Conservation (phyloP, 2,113 vertebrate species). For the Microcebus murinus region DNA sequence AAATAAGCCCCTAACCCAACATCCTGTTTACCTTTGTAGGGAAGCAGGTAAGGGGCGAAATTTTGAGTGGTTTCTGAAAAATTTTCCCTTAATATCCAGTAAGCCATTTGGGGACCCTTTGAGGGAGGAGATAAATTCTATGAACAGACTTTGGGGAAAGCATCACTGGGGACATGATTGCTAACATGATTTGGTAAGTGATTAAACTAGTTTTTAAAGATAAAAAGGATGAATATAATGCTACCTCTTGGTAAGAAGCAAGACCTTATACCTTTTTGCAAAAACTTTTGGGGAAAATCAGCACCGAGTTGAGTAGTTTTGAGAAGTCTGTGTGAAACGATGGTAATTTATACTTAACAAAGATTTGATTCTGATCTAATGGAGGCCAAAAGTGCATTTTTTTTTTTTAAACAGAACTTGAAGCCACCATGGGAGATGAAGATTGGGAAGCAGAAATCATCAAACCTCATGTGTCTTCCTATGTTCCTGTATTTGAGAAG, state of each 20-base stretch:
- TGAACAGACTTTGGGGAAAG: not conserved
- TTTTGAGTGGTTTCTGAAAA: not conserved
- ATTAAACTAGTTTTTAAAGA: not conserved
- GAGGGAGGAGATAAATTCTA: not conserved
- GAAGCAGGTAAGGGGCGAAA: not conserved
- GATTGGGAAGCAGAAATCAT: constrained; percentile 81
- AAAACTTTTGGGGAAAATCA: not conserved
- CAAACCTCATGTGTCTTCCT: not conserved
- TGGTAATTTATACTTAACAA: not conserved
- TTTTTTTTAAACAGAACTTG: constrained; percentile 28
- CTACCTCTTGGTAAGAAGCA: not conserved
- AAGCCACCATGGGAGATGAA: constrained; percentile 77
- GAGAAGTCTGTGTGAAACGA: not conserved
- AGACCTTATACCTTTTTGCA: not conserved
- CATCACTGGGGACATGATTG: not conserved
- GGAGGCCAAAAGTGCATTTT: not conserved
- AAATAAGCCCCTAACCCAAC: not conserved
- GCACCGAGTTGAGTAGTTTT: not conserved
- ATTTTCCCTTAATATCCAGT: not conserved
- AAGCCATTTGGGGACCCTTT: not conserved
- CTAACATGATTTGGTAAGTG: not conserved
- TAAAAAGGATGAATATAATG: not conserved
- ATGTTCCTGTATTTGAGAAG: constrained; percentile 63
- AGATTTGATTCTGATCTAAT: not conserved
- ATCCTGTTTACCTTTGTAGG: not conserved